Conservation (phyloP, 2,888 invertebrate species). For the Embidobia sp. region DNA sequence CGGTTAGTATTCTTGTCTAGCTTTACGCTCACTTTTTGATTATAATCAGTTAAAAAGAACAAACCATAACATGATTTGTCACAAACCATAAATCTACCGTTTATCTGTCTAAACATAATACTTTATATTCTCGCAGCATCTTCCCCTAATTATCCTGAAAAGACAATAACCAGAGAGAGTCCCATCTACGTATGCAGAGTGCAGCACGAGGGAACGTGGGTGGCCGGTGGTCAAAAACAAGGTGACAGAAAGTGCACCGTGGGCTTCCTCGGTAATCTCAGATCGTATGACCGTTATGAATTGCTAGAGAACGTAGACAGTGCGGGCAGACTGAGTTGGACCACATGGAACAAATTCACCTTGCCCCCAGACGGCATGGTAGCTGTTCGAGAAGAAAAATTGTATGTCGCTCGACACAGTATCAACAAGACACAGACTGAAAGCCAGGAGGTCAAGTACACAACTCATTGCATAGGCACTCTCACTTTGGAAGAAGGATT, state of each 20-base stretch:
- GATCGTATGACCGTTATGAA: conserved; percentile 85
- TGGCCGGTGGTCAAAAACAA: conserved; percentile 87
- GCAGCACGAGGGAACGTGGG: conserved; percentile 87
- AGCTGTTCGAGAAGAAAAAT: conserved; percentile 81
- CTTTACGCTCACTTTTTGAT: too few species aligned
- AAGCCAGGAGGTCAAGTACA: conserved; percentile 72
- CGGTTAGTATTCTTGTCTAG: too few species aligned
- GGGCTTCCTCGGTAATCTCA: conserved; percentile 84
- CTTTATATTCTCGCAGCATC: too few species aligned
- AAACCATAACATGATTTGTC: too few species aligned
- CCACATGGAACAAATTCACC: conserved; percentile 87
- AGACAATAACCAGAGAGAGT: conserved; percentile 12
- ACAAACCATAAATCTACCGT: too few species aligned
- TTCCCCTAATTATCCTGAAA: conserved; percentile 29
- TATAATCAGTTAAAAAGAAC: too few species aligned
- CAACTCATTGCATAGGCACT: conserved; percentile 87
- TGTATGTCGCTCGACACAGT: conserved; percentile 82
- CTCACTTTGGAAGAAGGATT: conserved; percentile 85
- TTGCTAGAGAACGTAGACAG: conserved; percentile 90
- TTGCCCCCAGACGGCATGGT: conserved; percentile 87
- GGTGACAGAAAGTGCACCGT: conserved; percentile 85
- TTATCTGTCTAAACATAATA: too few species aligned
- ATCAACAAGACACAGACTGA: conserved; percentile 57
- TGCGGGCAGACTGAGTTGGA: conserved; percentile 90
- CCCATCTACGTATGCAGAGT: conserved; percentile 89